Percentiles rank a stretch among this genome's conserved stretches.
Conservation (phyloP, 2,113 vertebrate genomes). For the Ochotona princeps region DNA sequence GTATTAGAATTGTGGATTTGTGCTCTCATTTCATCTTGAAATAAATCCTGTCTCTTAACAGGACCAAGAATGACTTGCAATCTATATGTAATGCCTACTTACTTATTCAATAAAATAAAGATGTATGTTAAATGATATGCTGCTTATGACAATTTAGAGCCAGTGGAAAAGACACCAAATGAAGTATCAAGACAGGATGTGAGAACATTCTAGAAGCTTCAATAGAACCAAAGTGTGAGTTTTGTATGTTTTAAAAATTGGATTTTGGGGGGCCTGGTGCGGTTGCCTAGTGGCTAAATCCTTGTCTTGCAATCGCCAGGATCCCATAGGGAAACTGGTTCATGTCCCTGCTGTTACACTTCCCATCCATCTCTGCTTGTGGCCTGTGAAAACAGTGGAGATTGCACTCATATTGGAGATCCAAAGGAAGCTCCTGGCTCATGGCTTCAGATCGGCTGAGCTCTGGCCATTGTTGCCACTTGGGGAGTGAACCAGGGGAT, state of each 20-base stretch:
- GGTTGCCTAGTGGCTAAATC: too few relatives aligned
- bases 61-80: slow-evolving; percentile 69
- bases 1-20: slow-evolving; percentile 52
- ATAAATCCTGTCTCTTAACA: slow-evolving; percentile 62
- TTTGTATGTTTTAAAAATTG: not conserved
- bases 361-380: too few relatives aligned
- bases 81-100: slow-evolving; percentile 70
- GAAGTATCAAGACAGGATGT: slow-evolving; percentile 2
- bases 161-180: not conserved
- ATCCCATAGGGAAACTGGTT: too few relatives aligned
- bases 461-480: too few relatives aligned
- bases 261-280: too few relatives aligned
- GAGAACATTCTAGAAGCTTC: slow-evolving; percentile 24
- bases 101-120: slow-evolving; percentile 78
- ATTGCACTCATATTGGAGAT: too few relatives aligned
- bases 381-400: too few relatives aligned
- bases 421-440: too few relatives aligned
- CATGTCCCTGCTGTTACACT: too few relatives aligned
- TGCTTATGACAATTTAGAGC: slow-evolving; percentile 56
- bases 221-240: slow-evolving; percentile 11
- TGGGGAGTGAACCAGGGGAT: too few relatives aligned
- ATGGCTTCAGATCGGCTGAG: too few relatives aligned
- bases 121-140: slow-evolving; percentile 42
- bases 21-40: slow-evolving; percentile 63
- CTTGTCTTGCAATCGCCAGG: too few relatives aligned